A percentile compares a stretch with the other conserved stretches of the same genome.
Conservation (phyloP, 2,888 invertebrate genomes). For the Vandiemenella viatica region DNA sequence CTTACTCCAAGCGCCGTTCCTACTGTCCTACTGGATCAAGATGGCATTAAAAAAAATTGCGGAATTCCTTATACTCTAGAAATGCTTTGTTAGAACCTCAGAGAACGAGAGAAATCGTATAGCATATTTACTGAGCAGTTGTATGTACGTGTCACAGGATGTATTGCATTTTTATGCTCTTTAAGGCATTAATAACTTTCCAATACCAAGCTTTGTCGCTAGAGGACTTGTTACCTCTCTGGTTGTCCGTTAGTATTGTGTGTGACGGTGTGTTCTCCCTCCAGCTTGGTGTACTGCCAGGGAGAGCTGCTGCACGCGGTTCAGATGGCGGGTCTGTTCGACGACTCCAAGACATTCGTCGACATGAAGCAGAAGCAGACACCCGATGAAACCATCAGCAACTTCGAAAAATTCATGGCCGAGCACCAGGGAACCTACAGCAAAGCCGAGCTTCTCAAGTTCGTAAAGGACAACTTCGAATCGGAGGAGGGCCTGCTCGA, state of each 20-base stretch:
- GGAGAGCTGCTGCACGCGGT: constrained; percentile 65
- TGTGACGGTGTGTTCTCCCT: constrained; percentile 22
- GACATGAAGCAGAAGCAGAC: constrained; percentile 66
- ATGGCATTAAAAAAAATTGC: too few species aligned
- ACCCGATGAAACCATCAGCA: constrained; percentile 45
- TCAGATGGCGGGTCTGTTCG: constrained; percentile 64
- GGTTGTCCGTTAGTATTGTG: background rate
- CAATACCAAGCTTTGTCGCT: too few species aligned
- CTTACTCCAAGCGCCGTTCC: too few species aligned
- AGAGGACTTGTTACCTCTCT: too few species aligned
- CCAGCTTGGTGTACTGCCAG: constrained; percentile 66
- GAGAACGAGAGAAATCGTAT: too few species aligned
- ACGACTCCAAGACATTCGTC: constrained; percentile 81
- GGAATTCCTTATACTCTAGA: too few species aligned
- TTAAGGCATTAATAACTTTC: too few species aligned
- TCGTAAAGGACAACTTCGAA: constrained; percentile 52
- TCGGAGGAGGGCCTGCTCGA: constrained; percentile 41
- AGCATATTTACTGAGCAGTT: too few species aligned
- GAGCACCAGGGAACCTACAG: constrained; percentile 36
- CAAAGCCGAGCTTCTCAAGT: constrained; percentile 34
- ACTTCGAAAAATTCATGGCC: constrained; percentile 48
- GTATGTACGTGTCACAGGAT: too few species aligned
- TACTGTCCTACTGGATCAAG: too few species aligned
- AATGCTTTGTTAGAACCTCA: too few species aligned
- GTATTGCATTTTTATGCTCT: too few species aligned